phyloP scores from a whole-genome alignment of 2,797 vertebrate genomes.

The Corythornis leucogaster region DNA sequence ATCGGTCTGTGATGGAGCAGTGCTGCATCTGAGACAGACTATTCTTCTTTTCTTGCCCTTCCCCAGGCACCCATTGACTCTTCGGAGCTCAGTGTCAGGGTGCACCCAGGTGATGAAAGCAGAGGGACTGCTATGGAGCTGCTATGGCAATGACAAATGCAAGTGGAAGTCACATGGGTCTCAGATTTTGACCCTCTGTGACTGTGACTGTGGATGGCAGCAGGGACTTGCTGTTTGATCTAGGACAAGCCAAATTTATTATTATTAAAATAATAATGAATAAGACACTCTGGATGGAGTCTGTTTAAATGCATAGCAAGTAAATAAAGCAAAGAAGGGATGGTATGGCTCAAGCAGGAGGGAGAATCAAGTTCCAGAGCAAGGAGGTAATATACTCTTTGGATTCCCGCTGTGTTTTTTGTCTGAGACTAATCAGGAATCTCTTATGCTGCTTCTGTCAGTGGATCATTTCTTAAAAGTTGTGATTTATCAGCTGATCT shows the following conservation, averaged over 20 bases:
- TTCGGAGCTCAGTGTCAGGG: not conserved
- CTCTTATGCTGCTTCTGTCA: not conserved
- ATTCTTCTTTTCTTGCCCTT: not conserved
- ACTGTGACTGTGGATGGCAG: not conserved
- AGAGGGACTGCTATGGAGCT: not conserved
- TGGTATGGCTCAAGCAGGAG: not conserved
- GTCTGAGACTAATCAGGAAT: not conserved
- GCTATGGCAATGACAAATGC: not conserved
- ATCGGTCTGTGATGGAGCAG: fast-evolving
- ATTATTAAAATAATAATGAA: not conserved
- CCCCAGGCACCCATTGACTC: fast-evolving
- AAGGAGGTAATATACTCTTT: not conserved
- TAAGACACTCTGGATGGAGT: not conserved
- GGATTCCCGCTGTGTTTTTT: not conserved
- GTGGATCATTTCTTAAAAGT: not conserved
- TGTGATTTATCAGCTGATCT: not conserved
- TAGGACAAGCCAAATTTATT: not conserved
- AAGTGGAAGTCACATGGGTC: fast-evolving
- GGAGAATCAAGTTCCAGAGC: not conserved
- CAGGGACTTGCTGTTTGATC: not conserved
- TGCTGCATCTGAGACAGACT: not conserved
- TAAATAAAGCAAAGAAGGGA: not conserved
- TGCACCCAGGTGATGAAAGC: not conserved
- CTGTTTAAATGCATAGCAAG: not conserved
- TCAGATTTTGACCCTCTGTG: not conserved